Evolutionary conservation across 2,888 invertebrate genomes (phyloP), one percentile per base, ranked within the genome.

Genomic region (Molorchus minor): DNA sequence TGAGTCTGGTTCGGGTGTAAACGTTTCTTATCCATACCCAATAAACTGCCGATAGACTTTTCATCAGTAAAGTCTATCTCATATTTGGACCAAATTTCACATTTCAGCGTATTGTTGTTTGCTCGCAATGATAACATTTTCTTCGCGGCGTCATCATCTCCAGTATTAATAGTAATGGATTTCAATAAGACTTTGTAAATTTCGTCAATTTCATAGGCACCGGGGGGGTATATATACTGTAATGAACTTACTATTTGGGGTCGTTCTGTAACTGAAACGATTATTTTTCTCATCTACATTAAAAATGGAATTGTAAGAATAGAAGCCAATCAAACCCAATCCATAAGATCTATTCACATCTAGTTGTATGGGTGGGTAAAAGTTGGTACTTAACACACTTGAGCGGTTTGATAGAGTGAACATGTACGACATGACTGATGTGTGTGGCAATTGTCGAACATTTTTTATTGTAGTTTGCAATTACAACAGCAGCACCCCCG

Each of bases 51-150:
- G 3, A 17, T 3, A 5, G 40, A 16, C 8, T 4, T 16, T 3
- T 35, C 2, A n/a, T 46, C 10, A 17, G 15, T 10, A 46, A 55
- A 55, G 19, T 55, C 38, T 4, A 47, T 47, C 2, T 46, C 33
- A 47, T n/a, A n/a, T n/a, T n/a, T n/a, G n/a, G n/a, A n/a, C n/a
- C n/a, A n/a, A n/a, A n/a, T n/a, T n/a, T n/a, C 46, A 29, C 55
- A 45, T 30, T 54, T 54, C 10, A 54, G 17, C 8, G 55, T 55
- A 30, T 55, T 55, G 17, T 53, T 53, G 13, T 53, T 43, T 1
- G 43, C 25, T 3, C 10, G 41, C 21, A 40, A 21, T 20, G 16
- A 25, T 8, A 36, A 38, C 16, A 12, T 35, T 38, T 13, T 36
- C 25, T 21, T 38, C 36, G 38, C 38, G 13, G 12, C 12, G 10